A percentile compares a stretch with the other conserved stretches of the same genome.
These are phyloP conservation scores for Megaleporinus macrocephalus DNA, from an alignment of 2,113 vertebrate species.

Conservation along the genomic window DNA sequence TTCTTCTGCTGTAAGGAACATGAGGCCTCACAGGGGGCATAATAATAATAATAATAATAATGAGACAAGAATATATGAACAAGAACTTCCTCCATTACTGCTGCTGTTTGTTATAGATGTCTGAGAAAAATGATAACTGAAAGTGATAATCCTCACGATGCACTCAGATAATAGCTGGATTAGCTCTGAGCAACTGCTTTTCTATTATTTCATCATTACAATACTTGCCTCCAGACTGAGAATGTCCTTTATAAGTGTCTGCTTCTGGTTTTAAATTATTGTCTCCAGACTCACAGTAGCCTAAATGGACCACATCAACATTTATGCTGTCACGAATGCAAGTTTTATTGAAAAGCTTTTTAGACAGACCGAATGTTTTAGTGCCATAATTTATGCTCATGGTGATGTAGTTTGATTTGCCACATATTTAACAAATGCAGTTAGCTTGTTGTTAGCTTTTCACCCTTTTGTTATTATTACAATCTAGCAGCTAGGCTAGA, in stretches of 20 bases:
- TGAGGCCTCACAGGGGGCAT: conserved; percentile 1
- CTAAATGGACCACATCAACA: conserved; percentile 1
- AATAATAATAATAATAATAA: conserved; percentile 31
- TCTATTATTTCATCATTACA: conserved; percentile 5
- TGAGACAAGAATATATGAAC: conserved; percentile 23
- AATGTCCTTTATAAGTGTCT: conserved; percentile 28
- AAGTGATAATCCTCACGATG: conserved; percentile 9
- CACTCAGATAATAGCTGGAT: conserved; percentile 4
- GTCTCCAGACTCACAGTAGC: background rate
- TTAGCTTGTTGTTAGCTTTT: background rate
- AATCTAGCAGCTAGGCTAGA: conserved; percentile 11
- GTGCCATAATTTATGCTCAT: conserved; percentile 58
- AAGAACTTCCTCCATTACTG: conserved; percentile 11
- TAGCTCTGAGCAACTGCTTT: conserved; percentile 1
- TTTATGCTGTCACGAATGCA: conserved; percentile 49
- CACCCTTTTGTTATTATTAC: background rate
- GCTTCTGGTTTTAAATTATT: background rate
- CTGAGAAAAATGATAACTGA: conserved; percentile 3
- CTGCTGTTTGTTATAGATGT: conserved; percentile 40
- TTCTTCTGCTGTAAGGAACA: conserved; percentile 38
- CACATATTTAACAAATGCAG: conserved; percentile 7
- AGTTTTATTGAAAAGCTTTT: conserved; percentile 74
- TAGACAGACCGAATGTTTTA: conserved; percentile 76
- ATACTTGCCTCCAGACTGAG: conserved; percentile 15
- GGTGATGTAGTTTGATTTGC: background rate